Percentiles rank a stretch among this genome's conserved stretches.
phyloP scores from a whole-genome alignment of 2,113 vertebrate species.

The Burhinus oedicnemus region DNA sequence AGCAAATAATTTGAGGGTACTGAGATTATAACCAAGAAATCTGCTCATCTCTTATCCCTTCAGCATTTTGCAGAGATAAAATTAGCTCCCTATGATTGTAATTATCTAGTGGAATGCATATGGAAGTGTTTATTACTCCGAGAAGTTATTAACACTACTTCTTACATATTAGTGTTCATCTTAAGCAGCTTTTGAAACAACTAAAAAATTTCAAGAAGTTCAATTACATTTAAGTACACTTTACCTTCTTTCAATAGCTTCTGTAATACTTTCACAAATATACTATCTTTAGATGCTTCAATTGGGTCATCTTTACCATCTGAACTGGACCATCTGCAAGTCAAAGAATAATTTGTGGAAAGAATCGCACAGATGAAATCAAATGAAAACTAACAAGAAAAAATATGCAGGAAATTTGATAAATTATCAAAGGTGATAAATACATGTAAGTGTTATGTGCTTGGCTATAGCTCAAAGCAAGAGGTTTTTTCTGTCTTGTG shows the following conservation, averaged over 20 bases:
- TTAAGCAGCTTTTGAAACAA: slow-evolving; percentile 1
- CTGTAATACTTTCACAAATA: slow-evolving; percentile 94
- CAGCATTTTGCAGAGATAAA: background rate
- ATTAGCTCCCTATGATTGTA: background rate
- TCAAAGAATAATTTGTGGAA: background rate
- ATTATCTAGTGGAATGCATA: background rate
- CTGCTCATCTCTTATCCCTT: background rate
- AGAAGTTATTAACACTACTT: background rate
- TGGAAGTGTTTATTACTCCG: background rate
- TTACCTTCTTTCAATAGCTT: slow-evolving; percentile 94
- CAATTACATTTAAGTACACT: background rate
- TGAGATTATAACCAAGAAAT: background rate
- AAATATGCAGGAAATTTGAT: background rate
- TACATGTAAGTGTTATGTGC: background rate
- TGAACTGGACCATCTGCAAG: slow-evolving; percentile 86
- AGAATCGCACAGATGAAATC: background rate
- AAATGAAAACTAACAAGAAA: background rate
- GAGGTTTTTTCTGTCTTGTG: background rate
- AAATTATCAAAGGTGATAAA: background rate
- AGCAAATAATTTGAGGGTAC: background rate
- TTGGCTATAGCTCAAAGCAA: background rate
- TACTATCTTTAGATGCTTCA: slow-evolving; percentile 91
- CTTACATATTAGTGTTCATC: background rate
- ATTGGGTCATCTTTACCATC: slow-evolving; percentile 92
- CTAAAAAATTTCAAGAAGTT: background rate